Evolutionary conservation across 2,888 invertebrate species (phyloP).

Genomic region (Scrobipalpa costella): DNA sequence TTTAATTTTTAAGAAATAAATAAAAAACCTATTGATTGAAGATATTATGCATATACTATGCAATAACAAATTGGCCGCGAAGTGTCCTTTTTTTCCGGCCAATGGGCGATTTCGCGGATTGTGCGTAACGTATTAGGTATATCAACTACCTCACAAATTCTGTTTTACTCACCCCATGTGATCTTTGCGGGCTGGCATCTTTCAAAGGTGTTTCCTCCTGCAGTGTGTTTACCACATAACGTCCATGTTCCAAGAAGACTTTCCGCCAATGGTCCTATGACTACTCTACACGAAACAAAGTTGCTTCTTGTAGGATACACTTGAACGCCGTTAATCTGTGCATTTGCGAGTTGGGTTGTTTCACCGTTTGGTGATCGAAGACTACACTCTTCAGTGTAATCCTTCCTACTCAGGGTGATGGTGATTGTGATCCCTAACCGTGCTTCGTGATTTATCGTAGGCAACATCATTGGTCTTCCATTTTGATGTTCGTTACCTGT

Average conservation of each 20-base stretch:
- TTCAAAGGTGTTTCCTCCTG: neutral
- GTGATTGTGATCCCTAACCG: conserved; percentile 32
- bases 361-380: neutral
- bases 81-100: too few species aligned
- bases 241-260: conserved; percentile 37
- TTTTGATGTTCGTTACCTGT: too few species aligned
- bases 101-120: too few species aligned
- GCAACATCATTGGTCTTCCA: too few species aligned
- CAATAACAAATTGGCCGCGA: too few species aligned
- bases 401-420: conserved; percentile 38
- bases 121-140: too few species aligned
- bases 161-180: too few species aligned
- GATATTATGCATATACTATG: too few species aligned
- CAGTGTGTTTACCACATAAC: conserved; percentile 15
- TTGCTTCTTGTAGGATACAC: conserved; percentile 22
- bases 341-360: neutral
- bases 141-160: too few species aligned
- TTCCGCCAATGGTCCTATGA: conserved; percentile 36
- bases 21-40: too few species aligned
- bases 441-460: neutral
- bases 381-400: conserved; percentile 37
- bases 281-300: conserved; percentile 41
- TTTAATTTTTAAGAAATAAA: too few species aligned
- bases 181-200: conserved; percentile 13
- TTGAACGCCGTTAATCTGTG: neutral